These are phyloP conservation scores for Halichondria panicea DNA, from an alignment of 37 sponge, comb jelly and placozoan species.

Conservation along the genomic window DNA sequence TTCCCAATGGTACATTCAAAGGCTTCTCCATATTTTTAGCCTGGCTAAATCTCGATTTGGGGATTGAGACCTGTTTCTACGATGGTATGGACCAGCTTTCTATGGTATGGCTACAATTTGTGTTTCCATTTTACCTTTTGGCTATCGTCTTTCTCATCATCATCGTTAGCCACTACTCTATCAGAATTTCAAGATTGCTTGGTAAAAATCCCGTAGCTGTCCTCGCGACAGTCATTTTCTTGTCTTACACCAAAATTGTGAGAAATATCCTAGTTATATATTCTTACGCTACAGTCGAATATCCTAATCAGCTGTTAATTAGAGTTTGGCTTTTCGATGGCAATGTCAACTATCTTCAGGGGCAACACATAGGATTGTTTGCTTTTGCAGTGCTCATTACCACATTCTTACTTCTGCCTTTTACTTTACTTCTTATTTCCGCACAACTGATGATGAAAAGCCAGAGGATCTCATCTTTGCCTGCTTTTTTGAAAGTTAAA, in stretches of 20 bases:
- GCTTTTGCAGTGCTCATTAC: background rate
- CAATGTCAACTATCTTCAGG: background rate
- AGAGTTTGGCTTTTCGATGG: background rate
- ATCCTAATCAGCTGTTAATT: background rate
- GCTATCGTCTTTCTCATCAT: background rate
- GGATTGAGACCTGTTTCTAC: too few relatives aligned
- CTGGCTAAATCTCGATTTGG: background rate
- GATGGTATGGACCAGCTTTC: background rate
- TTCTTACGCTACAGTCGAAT: background rate
- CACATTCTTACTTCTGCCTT: background rate
- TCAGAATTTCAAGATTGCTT: background rate
- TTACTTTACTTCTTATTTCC: background rate
- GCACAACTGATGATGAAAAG: too few relatives aligned
- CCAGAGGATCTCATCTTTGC: too few relatives aligned
- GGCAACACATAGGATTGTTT: background rate
- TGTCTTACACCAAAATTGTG: background rate
- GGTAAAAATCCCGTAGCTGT: background rate
- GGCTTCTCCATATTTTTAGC: background rate
- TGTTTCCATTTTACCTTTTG: background rate
- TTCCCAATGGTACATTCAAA: too few relatives aligned
- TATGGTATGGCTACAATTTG: background rate
- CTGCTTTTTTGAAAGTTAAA: background rate
- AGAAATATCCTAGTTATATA: background rate
- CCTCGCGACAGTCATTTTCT: background rate
- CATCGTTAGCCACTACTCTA: background rate